Percentiles rank a stretch among this genome's conserved stretches.
Evolutionary conservation across 2,797 vertebrate genomes (phyloP).

Genomic region (Valencia hispanica): DNA sequence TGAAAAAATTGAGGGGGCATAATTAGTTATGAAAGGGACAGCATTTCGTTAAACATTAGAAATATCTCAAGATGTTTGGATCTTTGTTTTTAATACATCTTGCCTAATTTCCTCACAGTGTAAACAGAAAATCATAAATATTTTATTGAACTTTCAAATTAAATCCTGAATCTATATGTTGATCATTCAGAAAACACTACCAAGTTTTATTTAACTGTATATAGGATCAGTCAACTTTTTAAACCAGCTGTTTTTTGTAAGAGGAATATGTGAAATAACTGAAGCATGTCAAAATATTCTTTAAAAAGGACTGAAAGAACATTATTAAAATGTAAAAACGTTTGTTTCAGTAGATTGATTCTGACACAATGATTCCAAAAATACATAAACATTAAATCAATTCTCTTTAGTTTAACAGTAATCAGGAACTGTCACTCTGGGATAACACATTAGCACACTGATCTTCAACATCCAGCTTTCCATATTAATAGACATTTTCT

Average conservation of each 20-base stretch:
- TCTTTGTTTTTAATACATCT: neutral
- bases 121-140: neutral
- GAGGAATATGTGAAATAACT: neutral
- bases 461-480: neutral
- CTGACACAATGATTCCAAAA: neutral
- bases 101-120: neutral
- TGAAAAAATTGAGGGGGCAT: neutral
- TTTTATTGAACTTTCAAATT: neutral
- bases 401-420: constrained; percentile 26
- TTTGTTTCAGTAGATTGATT: neutral
- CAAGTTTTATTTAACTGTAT: constrained; percentile 37
- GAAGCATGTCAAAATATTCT: neutral
- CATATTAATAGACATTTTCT: constrained; percentile 18
- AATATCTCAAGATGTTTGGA: neutral
- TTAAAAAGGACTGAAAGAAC: neutral
- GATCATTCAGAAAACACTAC: neutral
- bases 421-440: constrained; percentile 32
- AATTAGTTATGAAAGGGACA: neutral
- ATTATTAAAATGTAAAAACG: neutral
- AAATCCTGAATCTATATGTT: neutral
- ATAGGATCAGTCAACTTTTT: constrained; percentile 4
- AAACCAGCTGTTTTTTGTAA: neutral
- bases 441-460: neutral
- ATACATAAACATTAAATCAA: neutral
- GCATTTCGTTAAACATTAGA: neutral